A percentile compares a stretch with the other conserved stretches of the same genome.
Conservation (phyloP, 2,113 vertebrate genomes). For the Corythornis cristatus region DNA sequence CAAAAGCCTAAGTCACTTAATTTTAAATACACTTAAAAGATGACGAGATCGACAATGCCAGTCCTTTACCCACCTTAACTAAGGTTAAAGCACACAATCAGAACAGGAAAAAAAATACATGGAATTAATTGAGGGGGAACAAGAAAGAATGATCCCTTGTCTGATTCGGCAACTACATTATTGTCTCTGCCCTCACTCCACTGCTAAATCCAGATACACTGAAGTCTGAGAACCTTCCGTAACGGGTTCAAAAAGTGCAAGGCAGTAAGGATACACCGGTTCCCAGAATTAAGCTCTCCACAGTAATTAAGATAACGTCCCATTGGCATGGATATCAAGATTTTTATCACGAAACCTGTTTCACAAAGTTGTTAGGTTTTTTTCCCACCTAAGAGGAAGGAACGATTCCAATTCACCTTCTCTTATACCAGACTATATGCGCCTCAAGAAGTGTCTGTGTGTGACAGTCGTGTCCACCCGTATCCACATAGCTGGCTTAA, state of each 20-base stretch:
- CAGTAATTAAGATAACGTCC: neutral
- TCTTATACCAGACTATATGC: neutral
- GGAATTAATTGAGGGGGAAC: neutral
- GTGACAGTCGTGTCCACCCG: conserved; percentile 65
- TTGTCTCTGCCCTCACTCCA: conserved; percentile 71
- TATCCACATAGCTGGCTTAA: neutral
- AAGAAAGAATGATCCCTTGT: conserved; percentile 12
- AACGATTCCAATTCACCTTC: neutral
- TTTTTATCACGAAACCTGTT: neutral
- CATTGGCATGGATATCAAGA: neutral
- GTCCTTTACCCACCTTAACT: conserved; percentile 8
- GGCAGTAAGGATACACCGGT: conserved; percentile 23
- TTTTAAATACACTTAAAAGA: conserved; percentile 72
- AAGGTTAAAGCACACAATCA: neutral
- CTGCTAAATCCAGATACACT: conserved; percentile 76
- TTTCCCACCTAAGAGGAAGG: neutral
- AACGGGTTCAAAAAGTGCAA: conserved; percentile 74
- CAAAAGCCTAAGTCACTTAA: conserved; percentile 78
- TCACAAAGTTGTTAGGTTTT: neutral
- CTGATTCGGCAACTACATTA: conserved; percentile 75
- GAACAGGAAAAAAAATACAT: neutral
- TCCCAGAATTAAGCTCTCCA: conserved; percentile 14
- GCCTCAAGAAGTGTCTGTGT: conserved; percentile 31
- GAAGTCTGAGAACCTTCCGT: conserved; percentile 73
- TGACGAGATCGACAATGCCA: conserved; percentile 54